phyloP scores from a whole-genome alignment of 1,140 invertebrate genomes.

The Sycophila sp. region DNA sequence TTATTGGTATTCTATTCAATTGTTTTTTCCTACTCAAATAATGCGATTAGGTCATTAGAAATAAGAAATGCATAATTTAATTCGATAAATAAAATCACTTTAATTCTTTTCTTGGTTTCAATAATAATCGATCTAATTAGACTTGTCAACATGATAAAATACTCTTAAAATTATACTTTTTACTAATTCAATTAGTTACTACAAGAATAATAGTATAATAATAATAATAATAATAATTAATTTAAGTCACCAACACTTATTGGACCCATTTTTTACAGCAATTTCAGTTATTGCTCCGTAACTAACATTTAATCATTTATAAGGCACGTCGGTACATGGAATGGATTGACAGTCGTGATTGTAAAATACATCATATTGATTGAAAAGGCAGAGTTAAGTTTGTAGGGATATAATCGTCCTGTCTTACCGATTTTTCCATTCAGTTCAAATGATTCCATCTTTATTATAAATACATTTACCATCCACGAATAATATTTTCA shows the following conservation, averaged over 20 bases:
- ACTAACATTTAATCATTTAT: background rate
- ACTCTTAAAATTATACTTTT: constrained; percentile 7
- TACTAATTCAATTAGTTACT: constrained; percentile 7
- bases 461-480: too few relatives aligned
- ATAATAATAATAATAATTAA: background rate
- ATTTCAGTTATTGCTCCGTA: constrained; percentile 14
- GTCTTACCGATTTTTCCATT: too few relatives aligned
- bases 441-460: too few relatives aligned
- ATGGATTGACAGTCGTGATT: constrained; percentile 3
- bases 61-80: background rate
- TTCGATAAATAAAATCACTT: constrained; percentile 30
- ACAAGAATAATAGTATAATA: background rate
- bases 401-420: too few relatives aligned
- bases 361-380: constrained; percentile 27
- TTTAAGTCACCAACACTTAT: background rate
- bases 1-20: background rate
- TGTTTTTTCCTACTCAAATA: background rate
- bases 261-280: constrained; percentile 15
- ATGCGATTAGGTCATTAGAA: background rate
- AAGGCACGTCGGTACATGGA: constrained; percentile 18
- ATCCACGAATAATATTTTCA: too few relatives aligned
- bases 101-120: constrained; percentile 7
- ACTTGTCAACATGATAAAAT: constrained; percentile 21
- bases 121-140: constrained; percentile 9
- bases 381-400: too few relatives aligned